Base-by-base conservation (phyloP, 1,140 invertebrate genomes). In the Drosophila paulistorum region DNA sequence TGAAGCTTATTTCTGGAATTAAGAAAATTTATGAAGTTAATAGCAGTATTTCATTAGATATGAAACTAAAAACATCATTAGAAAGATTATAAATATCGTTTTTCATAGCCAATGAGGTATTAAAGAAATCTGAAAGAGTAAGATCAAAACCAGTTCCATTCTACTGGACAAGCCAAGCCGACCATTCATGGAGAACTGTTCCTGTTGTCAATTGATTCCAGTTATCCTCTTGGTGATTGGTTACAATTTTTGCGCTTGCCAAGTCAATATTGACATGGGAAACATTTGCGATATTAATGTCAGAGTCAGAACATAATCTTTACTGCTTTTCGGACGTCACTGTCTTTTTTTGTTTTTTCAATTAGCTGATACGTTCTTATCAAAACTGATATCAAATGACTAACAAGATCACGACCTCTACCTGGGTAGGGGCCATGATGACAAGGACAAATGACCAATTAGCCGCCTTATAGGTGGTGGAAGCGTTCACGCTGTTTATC, bases 361-460 rank as follows among this genome's bases (percentile, higher is more conserved):
- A 77, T 76, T 77, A 76, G 48, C 55, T 61, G 30, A 71, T 71
- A 71, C 62, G 41, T 39, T 45, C 41, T 66, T 58, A 68, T 81
- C 71, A 45, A 51, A 58, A 20, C 42, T 39, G 26, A 48, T 17
- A 35, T 59, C 39, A 58, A 65, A 68, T 73, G 75, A 68, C 57
- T 58, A 51, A 51, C 66, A 64, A 30, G 20, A 26, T 48, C 64
- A 54, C 48, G n/a, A 37, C 62, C 48, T 63, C 66, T 45, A 65
- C 67, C 67, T 14, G 13, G 17, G 54, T 23, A 55, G 41, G 41
- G 66, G 35, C 35, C 35, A 37, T 17, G 42, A 33, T 86, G 84
- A 87, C 83, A 87, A 72, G 83, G 84, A 87, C 77, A 74, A 87
- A 87, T 87, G 65, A 45, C 55, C 57, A 81, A 73, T 71, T 60